Evolutionary conservation across 2,888 invertebrate genomes (phyloP).

Genomic region (Leptinotarsa tumamoca): DNA sequence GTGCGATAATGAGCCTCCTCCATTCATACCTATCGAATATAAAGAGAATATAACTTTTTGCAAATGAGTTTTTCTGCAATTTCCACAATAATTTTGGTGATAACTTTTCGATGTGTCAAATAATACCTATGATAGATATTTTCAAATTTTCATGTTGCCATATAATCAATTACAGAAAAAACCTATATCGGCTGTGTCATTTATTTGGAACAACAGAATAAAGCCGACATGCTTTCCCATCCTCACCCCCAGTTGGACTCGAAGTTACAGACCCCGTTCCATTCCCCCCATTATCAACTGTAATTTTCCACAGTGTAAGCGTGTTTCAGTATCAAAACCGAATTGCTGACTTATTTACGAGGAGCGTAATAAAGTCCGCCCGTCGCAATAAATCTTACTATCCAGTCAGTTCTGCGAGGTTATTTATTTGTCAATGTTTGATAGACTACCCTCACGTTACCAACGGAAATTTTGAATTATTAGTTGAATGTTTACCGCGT

Average conservation of each 20-base stretch:
- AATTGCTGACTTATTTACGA: constrained; percentile 37
- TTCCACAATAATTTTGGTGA: no score
- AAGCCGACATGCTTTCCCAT: background rate
- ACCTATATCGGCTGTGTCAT: no score
- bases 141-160: no score
- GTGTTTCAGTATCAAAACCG: constrained; percentile 17
- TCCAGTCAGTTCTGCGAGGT: constrained; percentile 22
- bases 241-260: background rate
- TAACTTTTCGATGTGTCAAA: no score
- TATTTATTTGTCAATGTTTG: constrained; percentile 31
- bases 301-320: constrained; percentile 29
- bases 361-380: constrained; percentile 34
- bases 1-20: no score
- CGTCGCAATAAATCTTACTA: constrained; percentile 34
- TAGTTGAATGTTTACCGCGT: background rate
- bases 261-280: background rate
- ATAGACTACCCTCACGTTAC: constrained; percentile 26
- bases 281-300: background rate
- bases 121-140: no score
- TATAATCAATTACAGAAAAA: no score
- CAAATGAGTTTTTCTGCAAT: no score
- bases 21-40: no score
- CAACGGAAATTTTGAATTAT: constrained; percentile 17
- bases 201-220: no score
- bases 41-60: no score